Evolutionary conservation across 1,140 invertebrate genomes (phyloP).

Genomic region (Drosophila nebulosa): DNA sequence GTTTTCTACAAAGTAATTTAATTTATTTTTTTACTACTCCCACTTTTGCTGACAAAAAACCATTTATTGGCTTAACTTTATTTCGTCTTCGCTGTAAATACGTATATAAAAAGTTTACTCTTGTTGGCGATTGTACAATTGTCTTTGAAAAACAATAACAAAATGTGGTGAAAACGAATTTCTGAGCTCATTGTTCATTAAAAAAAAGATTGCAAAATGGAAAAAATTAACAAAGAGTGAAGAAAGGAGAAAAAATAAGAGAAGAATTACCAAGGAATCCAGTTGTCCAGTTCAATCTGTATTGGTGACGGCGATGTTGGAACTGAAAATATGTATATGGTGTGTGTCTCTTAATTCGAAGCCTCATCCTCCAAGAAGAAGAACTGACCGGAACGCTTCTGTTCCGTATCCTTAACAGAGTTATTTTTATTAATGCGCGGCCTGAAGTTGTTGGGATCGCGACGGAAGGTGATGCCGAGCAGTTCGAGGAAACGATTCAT

Average conservation of each 20-base stretch:
- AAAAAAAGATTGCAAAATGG: constrained; percentile 39
- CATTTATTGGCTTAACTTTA: constrained; percentile 46
- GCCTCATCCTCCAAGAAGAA: constrained; percentile 97
- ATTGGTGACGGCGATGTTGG: constrained; percentile 18
- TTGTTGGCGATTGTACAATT: constrained; percentile 37
- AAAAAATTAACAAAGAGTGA: constrained; percentile 27
- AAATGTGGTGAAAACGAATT: constrained; percentile 41
- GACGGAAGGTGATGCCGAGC: constrained; percentile 98
- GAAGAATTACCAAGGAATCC: constrained; percentile 15
- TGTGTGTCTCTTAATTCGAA: constrained; percentile 23
- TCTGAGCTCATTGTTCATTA: constrained; percentile 28
- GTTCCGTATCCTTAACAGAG: constrained; percentile 98
- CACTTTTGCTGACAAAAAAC: constrained; percentile 31
- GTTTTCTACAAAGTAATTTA: constrained; percentile 69
- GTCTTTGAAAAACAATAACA: constrained; percentile 56
- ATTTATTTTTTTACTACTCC: constrained; percentile 68
- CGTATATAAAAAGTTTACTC: constrained; percentile 46
- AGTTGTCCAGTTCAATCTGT: constrained; percentile 21
- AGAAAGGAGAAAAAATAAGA: constrained; percentile 29
- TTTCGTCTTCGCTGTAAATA: constrained; percentile 51
- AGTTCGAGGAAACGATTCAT: constrained; percentile 99
- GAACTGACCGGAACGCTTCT: constrained; percentile 98
- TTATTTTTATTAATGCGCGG: constrained; percentile 98
- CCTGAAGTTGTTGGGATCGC: constrained; percentile 99
- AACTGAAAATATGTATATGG: background rate